Percentiles rank a stretch among this genome's conserved stretches.
These are phyloP conservation scores for Sialis fuliginosa DNA, from an alignment of 2,888 invertebrate genomes.

Conservation along the genomic window DNA sequence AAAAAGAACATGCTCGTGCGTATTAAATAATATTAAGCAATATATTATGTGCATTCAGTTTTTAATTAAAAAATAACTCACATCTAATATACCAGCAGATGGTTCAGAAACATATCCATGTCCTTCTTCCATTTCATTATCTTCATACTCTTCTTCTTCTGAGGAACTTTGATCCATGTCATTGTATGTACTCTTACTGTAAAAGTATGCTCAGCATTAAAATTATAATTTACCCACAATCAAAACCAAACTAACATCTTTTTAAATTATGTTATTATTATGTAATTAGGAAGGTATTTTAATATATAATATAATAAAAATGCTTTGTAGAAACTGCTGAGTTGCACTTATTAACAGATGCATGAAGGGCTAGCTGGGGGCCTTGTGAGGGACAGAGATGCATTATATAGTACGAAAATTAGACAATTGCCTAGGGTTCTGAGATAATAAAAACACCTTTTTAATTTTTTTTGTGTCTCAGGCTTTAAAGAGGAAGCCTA, in stretches of 20 bases:
- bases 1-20: too few relatives aligned
- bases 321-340: too few relatives aligned
- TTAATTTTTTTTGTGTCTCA: background rate
- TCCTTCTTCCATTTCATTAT: constrained; percentile 53
- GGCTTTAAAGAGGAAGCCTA: too few relatives aligned
- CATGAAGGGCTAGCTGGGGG: too few relatives aligned
- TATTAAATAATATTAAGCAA: background rate
- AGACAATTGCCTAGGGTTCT: too few relatives aligned
- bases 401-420: too few relatives aligned
- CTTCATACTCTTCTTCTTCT: constrained; percentile 46
- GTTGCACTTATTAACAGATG: too few relatives aligned
- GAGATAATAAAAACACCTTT: background rate
- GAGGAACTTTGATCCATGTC: constrained; percentile 36
- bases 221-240: background rate
- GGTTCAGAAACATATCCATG: constrained; percentile 76
- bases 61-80: constrained; percentile 15
- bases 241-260: background rate
- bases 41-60: too few relatives aligned
- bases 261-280: too few relatives aligned
- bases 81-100: constrained; percentile 36
- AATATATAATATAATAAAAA: too few relatives aligned
- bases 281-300: too few relatives aligned
- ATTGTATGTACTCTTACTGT: constrained; percentile 19
- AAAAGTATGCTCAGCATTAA: constrained; percentile 8
- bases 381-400: too few relatives aligned